Evolutionary conservation across 2,888 invertebrate genomes (phyloP), one percentile per base, ranked within the genome.

Genomic region (Amphimallon solstitiale): DNA sequence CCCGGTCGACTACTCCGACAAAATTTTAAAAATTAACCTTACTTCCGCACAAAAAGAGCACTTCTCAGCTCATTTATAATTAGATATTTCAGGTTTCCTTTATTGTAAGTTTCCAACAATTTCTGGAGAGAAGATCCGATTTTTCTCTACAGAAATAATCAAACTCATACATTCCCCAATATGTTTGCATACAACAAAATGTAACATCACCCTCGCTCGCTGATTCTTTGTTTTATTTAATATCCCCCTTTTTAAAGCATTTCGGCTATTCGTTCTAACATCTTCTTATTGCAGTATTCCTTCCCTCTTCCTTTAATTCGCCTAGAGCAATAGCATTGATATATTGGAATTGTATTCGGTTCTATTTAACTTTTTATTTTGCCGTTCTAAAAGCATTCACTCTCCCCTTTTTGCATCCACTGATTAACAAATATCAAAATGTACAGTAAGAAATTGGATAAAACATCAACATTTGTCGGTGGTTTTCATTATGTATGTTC

Each of bases 351-450:
- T 69, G 73, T 71, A 71, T 68, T 71, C 68, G 67, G 70, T 72
- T 71, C 70, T 72, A 73, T 73, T 73, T 73, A 73, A 72, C 72
- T 73, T 73, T 73, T 70, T 70, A 69, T 71, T 70, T 66, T 63
- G 69, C 68, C 56, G 63, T 66, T 63, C 68, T 46, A 54, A 66
- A 63, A 68, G 64, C 61, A 66, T 61, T 62, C 60, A 64, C 49
- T 37, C 38, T 54, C 52, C 59, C 52, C 48, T 59, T 23, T 15
- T 10, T 23, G 23, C 23, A 29, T 29, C 29, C 9, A 7, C 29
- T 29, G 29, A 9, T 29, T 29, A 29, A 29, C 29, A 29, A 29
- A 29, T 29, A 29, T 29, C 29, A 7, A 29, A 5, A 7, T 7
- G 9, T 29, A 29, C 5, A 2, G 2, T 5, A 2, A 29, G 29